Evolutionary conservation across 1,140 invertebrate genomes (phyloP).

Genomic region (Drosophila yakuba): DNA sequence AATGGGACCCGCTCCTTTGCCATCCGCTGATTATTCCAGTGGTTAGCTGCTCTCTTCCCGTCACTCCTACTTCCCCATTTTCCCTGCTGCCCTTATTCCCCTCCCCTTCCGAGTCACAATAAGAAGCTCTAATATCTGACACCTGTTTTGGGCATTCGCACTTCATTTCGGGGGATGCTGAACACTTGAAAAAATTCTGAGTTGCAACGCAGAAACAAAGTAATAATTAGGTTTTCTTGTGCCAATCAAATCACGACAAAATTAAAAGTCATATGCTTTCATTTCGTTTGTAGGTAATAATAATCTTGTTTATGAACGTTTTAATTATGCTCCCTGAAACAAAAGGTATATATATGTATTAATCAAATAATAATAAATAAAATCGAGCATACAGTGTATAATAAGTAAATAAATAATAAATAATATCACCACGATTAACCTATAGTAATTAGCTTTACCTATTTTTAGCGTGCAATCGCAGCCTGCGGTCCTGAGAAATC

Average conservation of each 20-base stretch:
- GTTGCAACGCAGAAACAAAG: background rate
- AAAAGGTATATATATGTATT: too few relatives aligned
- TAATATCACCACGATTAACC: background rate
- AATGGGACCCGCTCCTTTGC: constrained; percentile 25
- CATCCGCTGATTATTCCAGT: constrained; percentile 61
- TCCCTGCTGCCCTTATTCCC: background rate
- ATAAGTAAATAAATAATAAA: background rate
- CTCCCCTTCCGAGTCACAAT: background rate
- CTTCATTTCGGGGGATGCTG: constrained; percentile 25
- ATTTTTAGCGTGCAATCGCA: background rate
- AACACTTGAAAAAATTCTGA: background rate
- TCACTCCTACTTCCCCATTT: constrained; percentile 3
- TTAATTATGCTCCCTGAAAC: background rate
- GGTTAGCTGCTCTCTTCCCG: constrained; percentile 28
- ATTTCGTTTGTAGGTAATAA: too few relatives aligned
- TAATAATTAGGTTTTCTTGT: too few relatives aligned
- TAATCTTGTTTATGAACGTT: too few relatives aligned
- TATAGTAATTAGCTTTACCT: background rate
- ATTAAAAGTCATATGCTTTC: too few relatives aligned
- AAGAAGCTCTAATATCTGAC: constrained; percentile 61
- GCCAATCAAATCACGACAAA: too few relatives aligned
- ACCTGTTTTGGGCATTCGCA: constrained; percentile 68
- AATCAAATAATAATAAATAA: too few relatives aligned
- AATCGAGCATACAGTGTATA: too few relatives aligned
- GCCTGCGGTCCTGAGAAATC: constrained; percentile 28